phyloP scores from a whole-genome alignment of 2,113 vertebrate species.

The Barbus barbus region DNA sequence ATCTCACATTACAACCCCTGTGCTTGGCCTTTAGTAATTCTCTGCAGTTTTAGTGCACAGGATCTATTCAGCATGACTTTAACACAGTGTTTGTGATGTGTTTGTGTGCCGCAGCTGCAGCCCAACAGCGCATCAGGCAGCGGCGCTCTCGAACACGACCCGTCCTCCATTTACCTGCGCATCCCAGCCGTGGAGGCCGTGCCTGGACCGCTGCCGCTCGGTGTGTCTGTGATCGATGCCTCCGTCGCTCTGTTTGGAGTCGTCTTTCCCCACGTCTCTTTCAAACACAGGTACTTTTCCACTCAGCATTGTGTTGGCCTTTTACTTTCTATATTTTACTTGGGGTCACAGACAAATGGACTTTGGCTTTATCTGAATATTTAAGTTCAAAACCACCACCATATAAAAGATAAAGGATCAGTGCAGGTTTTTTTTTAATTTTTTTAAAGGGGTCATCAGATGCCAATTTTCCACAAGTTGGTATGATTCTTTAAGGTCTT shows the following conservation, averaged over 20 bases:
- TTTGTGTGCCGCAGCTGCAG: conserved; percentile 81
- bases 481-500: too few species aligned
- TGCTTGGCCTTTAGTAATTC: too few species aligned
- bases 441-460: too few species aligned
- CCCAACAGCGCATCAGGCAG: conserved; percentile 98
- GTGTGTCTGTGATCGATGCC: conserved; percentile 96
- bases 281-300: conserved; percentile 89
- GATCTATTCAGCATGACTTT: neutral
- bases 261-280: conserved; percentile 97
- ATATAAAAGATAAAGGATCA: too few species aligned
- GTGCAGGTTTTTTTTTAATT: too few species aligned
- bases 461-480: too few species aligned
- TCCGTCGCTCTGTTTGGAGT: conserved; percentile 97
- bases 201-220: conserved; percentile 93
- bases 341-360: too few species aligned
- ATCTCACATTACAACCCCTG: too few species aligned
- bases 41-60: neutral
- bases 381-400: too few species aligned
- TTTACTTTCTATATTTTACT: too few species aligned
- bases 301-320: neutral
- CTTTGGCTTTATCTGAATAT: too few species aligned
- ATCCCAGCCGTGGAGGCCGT: conserved; percentile 92
- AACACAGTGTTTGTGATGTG: too few species aligned
- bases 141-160: conserved; percentile 95
- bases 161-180: conserved; percentile 95